Conservation (phyloP, 2,113 vertebrate genomes). For the Thermophis baileyi region DNA sequence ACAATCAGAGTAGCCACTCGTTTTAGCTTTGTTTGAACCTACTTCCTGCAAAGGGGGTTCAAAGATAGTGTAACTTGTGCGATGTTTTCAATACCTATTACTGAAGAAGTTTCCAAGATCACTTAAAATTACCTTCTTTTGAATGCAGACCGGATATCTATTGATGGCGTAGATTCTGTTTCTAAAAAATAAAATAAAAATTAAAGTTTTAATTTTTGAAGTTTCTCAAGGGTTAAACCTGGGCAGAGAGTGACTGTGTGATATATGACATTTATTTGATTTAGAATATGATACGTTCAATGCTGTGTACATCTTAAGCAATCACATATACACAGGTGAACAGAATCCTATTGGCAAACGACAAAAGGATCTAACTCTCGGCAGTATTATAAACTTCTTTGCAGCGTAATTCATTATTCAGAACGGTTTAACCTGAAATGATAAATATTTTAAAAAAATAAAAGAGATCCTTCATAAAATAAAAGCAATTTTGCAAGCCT, state of each 20-base stretch:
- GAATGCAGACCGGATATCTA: slow-evolving; percentile 98
- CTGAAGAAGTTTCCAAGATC: slow-evolving; percentile 9
- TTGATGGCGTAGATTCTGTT: slow-evolving; percentile 74
- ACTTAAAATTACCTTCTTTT: slow-evolving; percentile 91
- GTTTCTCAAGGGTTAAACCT: neutral
- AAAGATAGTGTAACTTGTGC: neutral
- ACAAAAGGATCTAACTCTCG: neutral
- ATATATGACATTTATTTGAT: neutral
- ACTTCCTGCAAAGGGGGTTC: neutral
- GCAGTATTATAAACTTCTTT: neutral
- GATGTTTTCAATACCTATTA: slow-evolving; percentile 2
- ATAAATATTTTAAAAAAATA: neutral
- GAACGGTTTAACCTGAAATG: neutral
- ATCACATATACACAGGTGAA: neutral
- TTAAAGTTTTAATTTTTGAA: slow-evolving; percentile 21
- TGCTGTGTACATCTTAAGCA: neutral
- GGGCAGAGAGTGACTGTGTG: neutral
- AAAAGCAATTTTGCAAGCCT: neutral
- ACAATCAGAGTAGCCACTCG: neutral
- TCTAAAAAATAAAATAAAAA: slow-evolving; percentile 72
- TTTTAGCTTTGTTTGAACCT: slow-evolving; percentile 3
- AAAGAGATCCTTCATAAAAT: neutral
- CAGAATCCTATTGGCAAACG: neutral
- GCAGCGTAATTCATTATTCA: neutral
- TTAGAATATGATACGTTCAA: neutral